phyloP scores from a whole-genome alignment of 2,797 vertebrate species.

The Fratercula arctica region DNA sequence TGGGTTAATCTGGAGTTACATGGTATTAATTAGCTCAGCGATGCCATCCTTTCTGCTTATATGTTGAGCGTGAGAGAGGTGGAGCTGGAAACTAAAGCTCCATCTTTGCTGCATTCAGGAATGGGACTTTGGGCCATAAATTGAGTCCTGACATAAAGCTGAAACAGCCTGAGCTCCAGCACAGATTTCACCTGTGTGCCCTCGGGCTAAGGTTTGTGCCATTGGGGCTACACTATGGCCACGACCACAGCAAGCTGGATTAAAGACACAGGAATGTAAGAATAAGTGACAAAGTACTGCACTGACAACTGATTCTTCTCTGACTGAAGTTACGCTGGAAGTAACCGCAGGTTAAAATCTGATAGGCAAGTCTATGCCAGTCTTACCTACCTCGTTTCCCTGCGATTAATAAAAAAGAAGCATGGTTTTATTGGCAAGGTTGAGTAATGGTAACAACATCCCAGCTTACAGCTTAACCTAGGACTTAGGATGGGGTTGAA shows the following conservation, averaged over 20 bases:
- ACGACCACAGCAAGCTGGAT: not conserved
- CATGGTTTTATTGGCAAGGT: not conserved
- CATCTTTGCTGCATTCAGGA: not conserved
- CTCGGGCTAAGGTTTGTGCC: not conserved
- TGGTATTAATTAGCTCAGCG: not conserved
- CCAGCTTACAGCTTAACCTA: not conserved
- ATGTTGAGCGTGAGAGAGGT: not conserved
- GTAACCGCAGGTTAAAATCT: not conserved
- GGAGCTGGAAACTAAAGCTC: not conserved
- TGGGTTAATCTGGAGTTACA: not conserved
- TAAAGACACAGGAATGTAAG: accelerated
- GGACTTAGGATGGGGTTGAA: not conserved
- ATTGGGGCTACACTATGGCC: not conserved
- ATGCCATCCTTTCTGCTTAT: not conserved
- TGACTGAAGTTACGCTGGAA: not conserved
- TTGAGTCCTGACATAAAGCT: not conserved
- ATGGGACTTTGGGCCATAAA: not conserved
- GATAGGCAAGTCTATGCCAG: not conserved
- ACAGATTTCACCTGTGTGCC: not conserved
- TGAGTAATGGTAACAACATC: not conserved
- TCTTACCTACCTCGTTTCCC: not conserved
- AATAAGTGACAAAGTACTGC: not conserved
- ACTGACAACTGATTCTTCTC: not conserved
- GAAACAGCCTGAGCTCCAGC: not conserved
- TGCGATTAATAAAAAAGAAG: not conserved